A percentile compares a stretch with the other conserved stretches of the same genome.
Conservation (phyloP, 2,888 invertebrate genomes). For the Erebia palarica region DNA sequence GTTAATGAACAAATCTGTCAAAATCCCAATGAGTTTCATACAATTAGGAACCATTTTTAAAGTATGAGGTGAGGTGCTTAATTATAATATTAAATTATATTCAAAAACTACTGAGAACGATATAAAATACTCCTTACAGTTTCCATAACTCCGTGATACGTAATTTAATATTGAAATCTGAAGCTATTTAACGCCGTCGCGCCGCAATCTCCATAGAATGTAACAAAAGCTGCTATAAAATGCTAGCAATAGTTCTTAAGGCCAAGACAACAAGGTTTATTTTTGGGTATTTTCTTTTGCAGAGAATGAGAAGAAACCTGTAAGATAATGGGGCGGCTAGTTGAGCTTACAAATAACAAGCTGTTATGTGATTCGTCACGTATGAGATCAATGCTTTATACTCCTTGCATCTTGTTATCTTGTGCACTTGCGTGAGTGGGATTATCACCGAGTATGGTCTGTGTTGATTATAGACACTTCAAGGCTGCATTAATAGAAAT, state of each 20-base stretch:
- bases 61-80: no score
- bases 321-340: constrained; percentile 36
- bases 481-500: not conserved
- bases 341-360: constrained; percentile 41
- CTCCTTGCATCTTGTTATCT: constrained; percentile 33
- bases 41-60: no score
- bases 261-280: not conserved
- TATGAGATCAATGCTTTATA: constrained; percentile 35
- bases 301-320: constrained; percentile 27
- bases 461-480: not conserved
- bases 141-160: constrained; percentile 22
- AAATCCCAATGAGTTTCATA: not conserved
- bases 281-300: not conserved
- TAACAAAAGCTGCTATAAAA: constrained; percentile 10
- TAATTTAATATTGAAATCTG: constrained; percentile 36
- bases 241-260: not conserved
- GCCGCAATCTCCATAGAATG: constrained; percentile 15
- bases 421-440: constrained; percentile 15
- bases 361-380: constrained; percentile 40
- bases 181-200: constrained; percentile 31
- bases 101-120: not conserved
- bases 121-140: constrained; percentile 1
- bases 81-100: no score
- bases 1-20: not conserved
- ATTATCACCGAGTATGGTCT: no score